Base-by-base conservation (phyloP, 2,113 vertebrate genomes). In the Festucalex cinctus region DNA sequence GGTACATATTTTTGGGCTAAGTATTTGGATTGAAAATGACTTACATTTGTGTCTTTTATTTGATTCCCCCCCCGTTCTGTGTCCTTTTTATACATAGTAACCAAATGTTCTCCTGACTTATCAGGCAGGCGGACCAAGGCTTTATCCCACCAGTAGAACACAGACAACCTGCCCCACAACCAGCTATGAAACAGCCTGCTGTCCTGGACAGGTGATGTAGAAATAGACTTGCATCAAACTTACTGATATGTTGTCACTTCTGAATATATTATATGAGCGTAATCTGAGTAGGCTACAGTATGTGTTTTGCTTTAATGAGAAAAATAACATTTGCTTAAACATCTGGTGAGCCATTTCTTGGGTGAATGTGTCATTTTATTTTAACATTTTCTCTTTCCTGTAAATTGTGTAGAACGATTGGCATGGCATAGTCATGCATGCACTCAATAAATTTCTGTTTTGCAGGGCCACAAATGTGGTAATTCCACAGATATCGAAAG, bases 121-220 rank as follows among this genome's bases (percentile, higher is more conserved):
- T 37, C 61, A 88, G 75, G 74, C 51, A 90, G 86, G 64, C 69
- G 68, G 24, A 48, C 66, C 71, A 65, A 0, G 69, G 70, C n/a
- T 64, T 71, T 0, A 14, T 76, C 43, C 75, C 83, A 1, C 70
- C 88, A 7, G 44, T 86, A 0, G 1, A 85, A 41, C 88, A 87
- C 72, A 84, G 85, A 56, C 87, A 79, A 69, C 6, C 83, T 0
- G 39, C 80, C 46, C 70, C 86, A 37, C 51, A 70, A 26, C 84
- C 85, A 51, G 63, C 83, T 83, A 87, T 88, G 69, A 92, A 89
- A 65, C 85, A 83, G 53, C 83, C 79, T 0, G 74, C 82, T 7
- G 0, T 66, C 69, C 79, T 37, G 68, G 78, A 79, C 77, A 91
- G 91, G 93, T 94, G 16, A 83, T 8, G 8, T 43, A 60, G 16